These are phyloP conservation scores for Perdita meconis DNA, from an alignment of 2,888 invertebrate species.

Conservation along the genomic window DNA sequence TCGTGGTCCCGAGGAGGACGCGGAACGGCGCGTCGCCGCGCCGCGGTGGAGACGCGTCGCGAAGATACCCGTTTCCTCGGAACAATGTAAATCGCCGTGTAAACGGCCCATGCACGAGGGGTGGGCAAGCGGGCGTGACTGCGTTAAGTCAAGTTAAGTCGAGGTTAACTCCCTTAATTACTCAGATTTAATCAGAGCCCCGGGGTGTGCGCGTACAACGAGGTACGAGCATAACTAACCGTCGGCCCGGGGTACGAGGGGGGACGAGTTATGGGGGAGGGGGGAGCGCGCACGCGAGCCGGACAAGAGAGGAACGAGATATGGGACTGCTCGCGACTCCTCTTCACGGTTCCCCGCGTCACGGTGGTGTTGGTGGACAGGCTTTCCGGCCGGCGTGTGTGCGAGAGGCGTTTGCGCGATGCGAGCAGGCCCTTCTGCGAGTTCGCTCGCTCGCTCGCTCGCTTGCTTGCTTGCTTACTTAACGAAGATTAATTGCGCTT, in stretches of 20 bases:
- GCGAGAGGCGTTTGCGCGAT: slow-evolving; percentile 60
- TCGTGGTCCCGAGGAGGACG: slow-evolving; percentile 23
- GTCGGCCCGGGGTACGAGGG: slow-evolving; percentile 26
- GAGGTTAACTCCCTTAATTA: slow-evolving; percentile 84
- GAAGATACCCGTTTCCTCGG: slow-evolving; percentile 66
- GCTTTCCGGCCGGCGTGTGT: slow-evolving; percentile 15
- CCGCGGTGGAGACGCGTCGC: slow-evolving; percentile 24
- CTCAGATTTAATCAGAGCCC: slow-evolving; percentile 83
- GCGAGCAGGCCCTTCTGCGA: slow-evolving; percentile 68
- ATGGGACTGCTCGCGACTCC: slow-evolving; percentile 40
- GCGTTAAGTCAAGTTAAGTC: slow-evolving; percentile 84
- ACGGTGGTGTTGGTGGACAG: neutral
- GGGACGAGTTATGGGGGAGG: slow-evolving; percentile 47
- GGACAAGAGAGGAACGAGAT: slow-evolving; percentile 33
- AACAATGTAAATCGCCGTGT: slow-evolving; percentile 78
- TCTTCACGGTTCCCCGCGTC: slow-evolving; percentile 24
- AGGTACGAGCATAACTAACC: slow-evolving; percentile 76
- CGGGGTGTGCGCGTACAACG: slow-evolving; percentile 68
- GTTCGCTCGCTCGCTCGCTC: too few relatives aligned
- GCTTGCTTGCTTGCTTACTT: slow-evolving; percentile 80
- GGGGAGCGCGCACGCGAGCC: slow-evolving; percentile 31
- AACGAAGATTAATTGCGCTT: slow-evolving; percentile 84
- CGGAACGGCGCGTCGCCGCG: slow-evolving; percentile 51
- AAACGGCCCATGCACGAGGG: slow-evolving; percentile 81
- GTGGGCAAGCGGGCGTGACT: slow-evolving; percentile 84